Evolutionary conservation across 1,140 invertebrate genomes (phyloP), one percentile per base, ranked within the genome.

Genomic region (Drosophila sturtevanti): DNA sequence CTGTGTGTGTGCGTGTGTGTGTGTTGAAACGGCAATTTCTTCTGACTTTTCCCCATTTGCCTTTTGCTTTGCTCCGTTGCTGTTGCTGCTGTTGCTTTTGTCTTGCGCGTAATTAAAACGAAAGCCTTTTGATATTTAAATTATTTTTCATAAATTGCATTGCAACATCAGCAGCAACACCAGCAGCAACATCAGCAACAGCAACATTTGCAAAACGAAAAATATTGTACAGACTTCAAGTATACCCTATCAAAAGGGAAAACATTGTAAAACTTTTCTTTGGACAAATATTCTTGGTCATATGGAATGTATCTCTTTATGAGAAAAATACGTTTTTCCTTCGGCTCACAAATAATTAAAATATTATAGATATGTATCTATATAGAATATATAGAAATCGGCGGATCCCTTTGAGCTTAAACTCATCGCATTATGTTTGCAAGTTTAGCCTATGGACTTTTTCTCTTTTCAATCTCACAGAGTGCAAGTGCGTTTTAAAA

Each of bases 61-160:
- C 64, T 60, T 22, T 22, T 60, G 37, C 31, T 38, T 60, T 60
- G 62, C 69, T 81, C 64, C 67, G 54, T 73, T 61, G 61, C 71
- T 74, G 73, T 63, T 55, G 74, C 63, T 63, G 77, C 71, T 65
- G 73, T 11, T 48, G 41, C 71, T 77, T 72, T 81, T 77, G 73
- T 87, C 64, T 70, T 77, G 84, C 69, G 84, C 85, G 84, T 87
- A 87, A 87, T 87, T 87, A 87, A 87, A 87, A 87, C 84, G 84
- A 84, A 87, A 87, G 84, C 84, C 84, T 89, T 87, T 87, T 87
- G 84, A 89, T 89, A 87, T 87, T 87, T 89, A 84, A 87, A 87
- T 87, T 87, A 89, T 87, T 89, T 87, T 87, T 89, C 84, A 87
- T 87, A 87, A 87, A 87, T 87, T 87, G 84, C 84, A 87, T 89